Base-by-base conservation (phyloP, 2,888 invertebrate species). In the Venusia cambrica region DNA sequence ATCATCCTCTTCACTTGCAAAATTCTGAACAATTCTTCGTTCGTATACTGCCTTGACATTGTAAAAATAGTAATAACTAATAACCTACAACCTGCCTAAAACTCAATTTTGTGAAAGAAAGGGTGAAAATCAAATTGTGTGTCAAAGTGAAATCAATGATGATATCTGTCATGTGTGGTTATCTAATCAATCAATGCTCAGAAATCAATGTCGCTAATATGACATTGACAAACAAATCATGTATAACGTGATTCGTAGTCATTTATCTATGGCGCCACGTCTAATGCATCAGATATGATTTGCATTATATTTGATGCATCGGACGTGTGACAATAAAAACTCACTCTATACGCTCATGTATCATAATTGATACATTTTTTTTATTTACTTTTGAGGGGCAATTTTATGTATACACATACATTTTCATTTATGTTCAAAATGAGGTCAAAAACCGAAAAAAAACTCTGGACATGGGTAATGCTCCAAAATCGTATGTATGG, bases 381-480 rank as follows among this genome's bases (percentile, higher is more conserved):
- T 26, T 24, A 8, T 30, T 32, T 22, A 4, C 21, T 22, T 22
- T 22, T 11, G 11, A 22, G 21, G 11, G 21, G 12, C 11, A 7
- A 7, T 22, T 12, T 22, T 22, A 6, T 12, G n/a, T 12, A 22
- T 22, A 4, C 18, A 39, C 9, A 17, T 17, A 24, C 6, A 34
- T 43, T 18, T 34, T 4, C 22, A 16, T n/a, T 9, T 33, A 28
- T 11, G 21, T 22, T 22, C 21, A 22, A 22, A 22, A 22, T 22
- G 21, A 22, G 27, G 27, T 10, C 9, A 35, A 9, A 26, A 17
- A 24, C 18, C 26, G 36, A 45, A 39, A 25, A n/a, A 27, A 12
- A 15, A n/a, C 20, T 5, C 20, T 14, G 12, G 12, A 18, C 9
- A 19, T 11, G 8, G 5, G 17, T 18, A 10, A 24, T 17, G 17